phyloP scores from a whole-genome alignment of 2,797 vertebrate genomes.

The Eospalax fontanierii region DNA sequence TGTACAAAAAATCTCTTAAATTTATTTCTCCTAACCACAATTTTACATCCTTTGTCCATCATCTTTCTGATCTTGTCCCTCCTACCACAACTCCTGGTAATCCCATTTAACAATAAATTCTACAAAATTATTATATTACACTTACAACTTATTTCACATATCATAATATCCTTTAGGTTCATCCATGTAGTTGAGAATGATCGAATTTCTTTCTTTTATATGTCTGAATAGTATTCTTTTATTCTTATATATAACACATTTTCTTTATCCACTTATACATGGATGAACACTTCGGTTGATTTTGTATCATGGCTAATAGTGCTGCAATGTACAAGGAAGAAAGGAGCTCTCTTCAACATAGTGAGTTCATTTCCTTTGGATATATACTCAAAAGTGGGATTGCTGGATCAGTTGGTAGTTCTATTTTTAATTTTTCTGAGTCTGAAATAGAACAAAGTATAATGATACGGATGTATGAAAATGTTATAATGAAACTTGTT shows the following conservation, averaged over 20 bases:
- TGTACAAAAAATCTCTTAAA: neutral
- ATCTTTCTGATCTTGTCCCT: neutral
- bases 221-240: conserved; percentile 13
- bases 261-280: conserved; percentile 5
- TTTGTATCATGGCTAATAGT: neutral
- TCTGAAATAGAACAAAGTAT: neutral
- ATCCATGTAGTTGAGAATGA: neutral
- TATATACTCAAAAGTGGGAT: neutral
- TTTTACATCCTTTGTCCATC: neutral
- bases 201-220: conserved; percentile 33
- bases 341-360: neutral
- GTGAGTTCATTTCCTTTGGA: neutral
- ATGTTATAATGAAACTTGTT: neutral
- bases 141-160: conserved; percentile 12
- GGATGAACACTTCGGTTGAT: neutral
- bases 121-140: neutral
- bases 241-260: neutral
- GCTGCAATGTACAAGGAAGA: neutral
- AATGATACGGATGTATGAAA: neutral
- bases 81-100: neutral
- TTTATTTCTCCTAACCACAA: neutral
- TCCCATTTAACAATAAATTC: neutral
- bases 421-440: neutral
- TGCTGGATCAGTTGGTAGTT: conserved; percentile 2
- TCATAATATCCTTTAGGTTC: neutral